A percentile compares a stretch with the other conserved stretches of the same genome.
These are phyloP conservation scores for Nipponia nippon DNA, from an alignment of 2,113 vertebrate species.

Conservation along the genomic window DNA sequence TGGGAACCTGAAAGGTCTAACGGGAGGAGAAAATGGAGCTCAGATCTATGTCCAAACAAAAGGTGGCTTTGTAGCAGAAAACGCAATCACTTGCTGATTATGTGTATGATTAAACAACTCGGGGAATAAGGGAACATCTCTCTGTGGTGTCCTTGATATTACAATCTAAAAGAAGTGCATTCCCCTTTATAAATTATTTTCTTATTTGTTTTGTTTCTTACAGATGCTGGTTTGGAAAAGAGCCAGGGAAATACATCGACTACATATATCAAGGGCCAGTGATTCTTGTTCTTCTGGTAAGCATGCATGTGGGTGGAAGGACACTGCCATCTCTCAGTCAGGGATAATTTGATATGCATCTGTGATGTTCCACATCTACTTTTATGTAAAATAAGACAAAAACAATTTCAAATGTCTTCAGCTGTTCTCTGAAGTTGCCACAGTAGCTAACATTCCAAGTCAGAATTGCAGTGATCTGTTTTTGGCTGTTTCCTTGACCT, in stretches of 20 bases:
- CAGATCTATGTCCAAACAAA: background rate
- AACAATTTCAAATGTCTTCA: background rate
- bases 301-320: background rate
- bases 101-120: background rate
- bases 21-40: background rate
- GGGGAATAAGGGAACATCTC: background rate
- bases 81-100: background rate
- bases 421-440: background rate
- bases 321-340: background rate
- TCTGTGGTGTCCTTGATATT: background rate
- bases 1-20: background rate
- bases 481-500: background rate
- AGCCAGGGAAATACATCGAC: constrained; percentile 93
- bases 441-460: background rate
- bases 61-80: background rate
- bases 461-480: background rate
- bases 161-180: background rate
- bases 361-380: background rate
- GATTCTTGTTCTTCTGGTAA: constrained; percentile 94
- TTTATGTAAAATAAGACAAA: background rate
- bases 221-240: constrained; percentile 99
- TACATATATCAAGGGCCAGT: constrained; percentile 98
- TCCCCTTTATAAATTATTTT: background rate
- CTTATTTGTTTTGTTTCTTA: background rate
- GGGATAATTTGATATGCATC: background rate